phyloP scores from a whole-genome alignment of 2,113 vertebrate species.

The Phalacrocorax brasilianus region DNA sequence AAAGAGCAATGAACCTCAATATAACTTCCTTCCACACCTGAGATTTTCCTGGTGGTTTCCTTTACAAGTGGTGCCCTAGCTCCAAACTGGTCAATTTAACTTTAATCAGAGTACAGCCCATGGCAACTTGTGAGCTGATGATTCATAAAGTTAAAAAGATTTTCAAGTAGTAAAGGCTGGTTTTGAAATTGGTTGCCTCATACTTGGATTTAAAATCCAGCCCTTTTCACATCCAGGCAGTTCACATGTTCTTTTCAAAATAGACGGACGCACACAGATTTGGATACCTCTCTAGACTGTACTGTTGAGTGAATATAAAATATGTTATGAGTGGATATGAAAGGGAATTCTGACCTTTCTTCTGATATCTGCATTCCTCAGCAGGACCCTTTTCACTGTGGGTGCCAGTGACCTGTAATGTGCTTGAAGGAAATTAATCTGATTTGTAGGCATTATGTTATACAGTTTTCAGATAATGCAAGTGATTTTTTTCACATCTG shows the following conservation, averaged over 20 bases:
- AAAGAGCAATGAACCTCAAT: neutral
- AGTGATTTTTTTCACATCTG: neutral
- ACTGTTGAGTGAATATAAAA: neutral
- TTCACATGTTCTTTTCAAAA: neutral
- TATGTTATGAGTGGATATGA: neutral
- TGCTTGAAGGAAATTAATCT: neutral
- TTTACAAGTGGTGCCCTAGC: neutral
- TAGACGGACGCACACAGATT: neutral
- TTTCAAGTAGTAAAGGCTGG: neutral
- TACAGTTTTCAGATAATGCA: neutral
- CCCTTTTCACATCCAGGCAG: neutral
- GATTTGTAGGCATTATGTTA: neutral
- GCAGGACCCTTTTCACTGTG: neutral
- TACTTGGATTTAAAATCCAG: neutral
- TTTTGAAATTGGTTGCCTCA: neutral
- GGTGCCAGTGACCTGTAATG: neutral
- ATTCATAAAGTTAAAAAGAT: neutral
- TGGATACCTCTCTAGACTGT: neutral
- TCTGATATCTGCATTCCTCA: neutral
- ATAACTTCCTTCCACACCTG: neutral
- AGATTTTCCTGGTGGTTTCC: neutral
- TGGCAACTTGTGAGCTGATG: neutral
- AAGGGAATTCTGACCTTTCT: neutral
- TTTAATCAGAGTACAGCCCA: neutral
- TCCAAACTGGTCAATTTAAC: neutral